Percentiles rank a stretch among this genome's conserved stretches.
These are phyloP conservation scores for Syngnathus acus DNA, from an alignment of 2,797 vertebrate species.

Conservation along the genomic window DNA sequence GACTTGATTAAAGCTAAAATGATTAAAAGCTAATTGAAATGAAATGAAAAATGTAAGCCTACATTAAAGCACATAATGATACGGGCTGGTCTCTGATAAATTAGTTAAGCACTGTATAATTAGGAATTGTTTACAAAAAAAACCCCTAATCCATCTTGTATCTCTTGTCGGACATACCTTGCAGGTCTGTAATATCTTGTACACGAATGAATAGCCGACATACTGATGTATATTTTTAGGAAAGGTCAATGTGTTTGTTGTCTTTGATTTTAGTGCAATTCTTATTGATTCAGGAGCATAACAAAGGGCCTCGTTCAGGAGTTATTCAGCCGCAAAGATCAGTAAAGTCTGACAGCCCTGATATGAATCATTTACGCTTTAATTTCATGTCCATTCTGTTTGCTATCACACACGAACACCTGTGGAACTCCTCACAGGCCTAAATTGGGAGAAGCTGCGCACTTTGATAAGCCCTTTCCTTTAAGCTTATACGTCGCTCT, in stretches of 20 bases:
- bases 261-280: conserved; percentile 38
- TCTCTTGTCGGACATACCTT: conserved; percentile 23
- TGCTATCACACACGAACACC: conserved; percentile 52
- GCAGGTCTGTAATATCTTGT: conserved; percentile 22
- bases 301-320: conserved; percentile 39
- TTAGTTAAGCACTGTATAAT: not conserved
- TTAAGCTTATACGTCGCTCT: conserved; percentile 54
- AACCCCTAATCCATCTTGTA: not conserved
- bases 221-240: conserved; percentile 23
- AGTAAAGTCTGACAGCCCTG: conserved; percentile 49
- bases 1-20: not conserved
- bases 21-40: not conserved
- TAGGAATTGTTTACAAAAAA: not conserved
- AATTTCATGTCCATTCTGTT: conserved; percentile 49
- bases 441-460: conserved; percentile 44
- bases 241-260: conserved; percentile 26
- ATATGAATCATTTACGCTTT: conserved; percentile 59
- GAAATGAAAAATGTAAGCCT: no score
- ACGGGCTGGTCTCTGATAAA: not conserved
- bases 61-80: not conserved
- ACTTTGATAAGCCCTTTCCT: conserved; percentile 59
- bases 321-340: conserved; percentile 42
- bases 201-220: conserved; percentile 23
- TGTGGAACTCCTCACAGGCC: conserved; percentile 46
- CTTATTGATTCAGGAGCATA: conserved; percentile 41